Percentiles rank a stretch among this genome's conserved stretches.
phyloP scores from a whole-genome alignment of 2,797 vertebrate species.

The Gallirallus australis region DNA sequence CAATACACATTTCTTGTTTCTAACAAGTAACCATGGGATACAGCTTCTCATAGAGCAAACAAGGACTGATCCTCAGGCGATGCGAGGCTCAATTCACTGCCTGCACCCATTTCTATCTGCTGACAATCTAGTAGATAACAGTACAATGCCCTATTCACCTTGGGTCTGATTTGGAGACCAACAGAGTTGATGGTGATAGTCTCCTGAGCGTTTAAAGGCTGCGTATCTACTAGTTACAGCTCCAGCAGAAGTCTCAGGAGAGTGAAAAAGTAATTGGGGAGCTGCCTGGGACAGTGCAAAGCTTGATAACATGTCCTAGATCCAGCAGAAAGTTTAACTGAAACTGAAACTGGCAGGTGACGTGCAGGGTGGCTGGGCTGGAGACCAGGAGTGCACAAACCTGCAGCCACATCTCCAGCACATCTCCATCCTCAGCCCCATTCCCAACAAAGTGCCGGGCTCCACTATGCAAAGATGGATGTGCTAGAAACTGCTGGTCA shows the following conservation, averaged over 20 bases:
- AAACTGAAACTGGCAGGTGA: neutral
- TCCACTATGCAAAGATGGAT: neutral
- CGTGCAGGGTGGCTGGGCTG: accelerated
- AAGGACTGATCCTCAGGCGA: neutral
- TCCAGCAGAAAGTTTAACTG: neutral
- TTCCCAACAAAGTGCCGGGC: accelerated
- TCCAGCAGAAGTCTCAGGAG: neutral
- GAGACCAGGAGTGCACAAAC: accelerated
- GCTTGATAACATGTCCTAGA: neutral
- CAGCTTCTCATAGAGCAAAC: neutral
- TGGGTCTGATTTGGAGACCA: neutral
- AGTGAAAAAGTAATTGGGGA: accelerated
- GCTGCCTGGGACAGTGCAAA: neutral
- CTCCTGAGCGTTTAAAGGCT: neutral
- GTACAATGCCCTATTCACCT: neutral
- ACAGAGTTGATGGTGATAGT: neutral
- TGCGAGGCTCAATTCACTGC: neutral
- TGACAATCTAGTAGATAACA: neutral
- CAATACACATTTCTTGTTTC: neutral
- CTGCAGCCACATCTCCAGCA: accelerated
- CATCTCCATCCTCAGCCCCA: neutral
- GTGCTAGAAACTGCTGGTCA: neutral
- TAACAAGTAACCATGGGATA: neutral
- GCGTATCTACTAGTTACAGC: neutral
- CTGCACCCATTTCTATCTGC: neutral